Conservation (phyloP, 1,140 invertebrate species). For the Homarus americanus region DNA sequence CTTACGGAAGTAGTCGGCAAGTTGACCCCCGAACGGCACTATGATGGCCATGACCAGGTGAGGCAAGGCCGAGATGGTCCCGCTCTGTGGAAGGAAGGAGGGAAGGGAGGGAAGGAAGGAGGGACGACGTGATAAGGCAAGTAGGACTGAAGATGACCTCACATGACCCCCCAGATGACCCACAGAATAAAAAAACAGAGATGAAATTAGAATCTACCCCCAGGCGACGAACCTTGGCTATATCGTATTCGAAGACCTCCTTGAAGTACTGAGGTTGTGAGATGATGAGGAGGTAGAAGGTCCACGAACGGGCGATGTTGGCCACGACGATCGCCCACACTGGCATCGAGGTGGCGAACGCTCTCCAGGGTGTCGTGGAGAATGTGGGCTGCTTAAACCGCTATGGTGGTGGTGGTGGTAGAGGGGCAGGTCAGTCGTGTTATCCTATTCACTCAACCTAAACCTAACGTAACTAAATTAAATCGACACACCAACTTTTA, state of each 20-base stretch:
- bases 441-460: too few species aligned
- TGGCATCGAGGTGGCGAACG: conserved; percentile 96
- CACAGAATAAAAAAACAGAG: too few species aligned
- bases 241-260: conserved; percentile 92
- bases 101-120: too few species aligned
- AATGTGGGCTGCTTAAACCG: conserved; percentile 84
- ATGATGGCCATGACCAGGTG: conserved; percentile 99
- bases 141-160: too few species aligned
- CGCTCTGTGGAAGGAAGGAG: conserved; percentile 86
- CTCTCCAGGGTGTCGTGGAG: conserved; percentile 93
- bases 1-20: conserved; percentile 96
- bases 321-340: conserved; percentile 99
- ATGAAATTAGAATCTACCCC: too few species aligned
- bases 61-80: conserved; percentile 95
- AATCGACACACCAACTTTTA: too few species aligned
- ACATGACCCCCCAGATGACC: too few species aligned
- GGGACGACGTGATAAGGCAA: too few species aligned
- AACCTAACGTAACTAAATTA: too few species aligned
- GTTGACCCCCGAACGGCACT: conserved; percentile 96
- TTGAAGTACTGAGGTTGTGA: conserved; percentile 97
- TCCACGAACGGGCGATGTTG: conserved; percentile 99
- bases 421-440: too few species aligned
- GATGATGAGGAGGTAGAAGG: conserved; percentile 98
- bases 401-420: background rate
- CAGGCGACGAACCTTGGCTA: conserved; percentile 88